Evolutionary conservation across 1,140 invertebrate species (phyloP).

Genomic region (Diabrotica virgifera): DNA sequence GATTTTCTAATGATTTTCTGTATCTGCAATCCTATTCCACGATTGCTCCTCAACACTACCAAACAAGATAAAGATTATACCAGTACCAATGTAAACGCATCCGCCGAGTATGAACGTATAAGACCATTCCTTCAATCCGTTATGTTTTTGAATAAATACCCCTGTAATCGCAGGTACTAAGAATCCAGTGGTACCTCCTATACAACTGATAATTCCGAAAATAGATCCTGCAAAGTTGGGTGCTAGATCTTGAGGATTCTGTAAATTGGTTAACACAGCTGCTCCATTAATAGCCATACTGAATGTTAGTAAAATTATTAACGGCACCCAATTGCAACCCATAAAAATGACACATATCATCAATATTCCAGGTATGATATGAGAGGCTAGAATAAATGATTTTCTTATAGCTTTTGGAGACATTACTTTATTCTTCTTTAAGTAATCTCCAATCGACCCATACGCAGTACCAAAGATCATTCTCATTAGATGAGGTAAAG

Average conservation of each 20-base stretch:
- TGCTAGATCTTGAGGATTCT: conserved; percentile 81
- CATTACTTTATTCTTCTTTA: conserved; percentile 57
- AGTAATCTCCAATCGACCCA: conserved; percentile 63
- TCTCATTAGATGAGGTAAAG: conserved; percentile 65
- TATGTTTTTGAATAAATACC: conserved; percentile 60
- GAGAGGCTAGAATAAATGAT: conserved; percentile 68
- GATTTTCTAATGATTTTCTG: too few relatives aligned
- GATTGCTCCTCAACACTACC: conserved; percentile 50
- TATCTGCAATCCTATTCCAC: conserved; percentile 45
- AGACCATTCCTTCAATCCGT: conserved; percentile 58
- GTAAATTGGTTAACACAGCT: conserved; percentile 75
- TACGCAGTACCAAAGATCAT: conserved; percentile 63
- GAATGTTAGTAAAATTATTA: conserved; percentile 65
- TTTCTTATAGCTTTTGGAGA: conserved; percentile 63
- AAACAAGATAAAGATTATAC: conserved; percentile 54
- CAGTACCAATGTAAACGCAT: conserved; percentile 52
- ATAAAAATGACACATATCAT: conserved; percentile 63
- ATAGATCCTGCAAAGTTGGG: conserved; percentile 76
- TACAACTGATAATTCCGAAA: conserved; percentile 71
- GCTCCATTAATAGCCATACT: conserved; percentile 81
- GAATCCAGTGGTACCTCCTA: conserved; percentile 71
- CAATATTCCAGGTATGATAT: conserved; percentile 66
- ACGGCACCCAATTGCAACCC: conserved; percentile 61
- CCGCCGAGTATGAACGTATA: conserved; percentile 59
- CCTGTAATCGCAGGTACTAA: conserved; percentile 70